Evolutionary conservation across 2,797 vertebrate species (phyloP).

Genomic region (Tauraco hartlaubi): DNA sequence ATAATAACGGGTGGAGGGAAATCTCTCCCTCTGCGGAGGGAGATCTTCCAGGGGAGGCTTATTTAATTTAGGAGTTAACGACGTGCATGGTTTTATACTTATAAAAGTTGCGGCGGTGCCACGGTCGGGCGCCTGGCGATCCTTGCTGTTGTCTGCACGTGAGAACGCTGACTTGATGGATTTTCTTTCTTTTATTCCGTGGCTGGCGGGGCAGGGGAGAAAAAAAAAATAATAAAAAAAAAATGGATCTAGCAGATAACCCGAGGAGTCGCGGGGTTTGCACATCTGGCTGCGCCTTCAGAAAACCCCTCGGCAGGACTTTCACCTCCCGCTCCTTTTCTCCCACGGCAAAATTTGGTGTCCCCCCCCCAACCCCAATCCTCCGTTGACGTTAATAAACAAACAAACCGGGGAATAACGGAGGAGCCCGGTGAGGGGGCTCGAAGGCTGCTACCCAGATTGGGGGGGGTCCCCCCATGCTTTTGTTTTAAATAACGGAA

Average conservation of each 20-base stretch:
- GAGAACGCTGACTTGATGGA: conserved; percentile 50
- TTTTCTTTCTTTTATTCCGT: conserved; percentile 51
- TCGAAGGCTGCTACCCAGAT: not conserved
- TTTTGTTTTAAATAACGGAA: conserved; percentile 60
- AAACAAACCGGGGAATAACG: conserved; percentile 24
- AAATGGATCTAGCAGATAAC: conserved; percentile 32
- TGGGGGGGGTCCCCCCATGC: not conserved
- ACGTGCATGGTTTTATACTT: conserved; percentile 40
- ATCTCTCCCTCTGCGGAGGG: not conserved
- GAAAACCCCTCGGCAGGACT: conserved; percentile 41
- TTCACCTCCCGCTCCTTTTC: conserved; percentile 26
- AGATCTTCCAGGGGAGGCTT: not conserved
- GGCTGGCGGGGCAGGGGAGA: not conserved
- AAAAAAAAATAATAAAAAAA: not conserved
- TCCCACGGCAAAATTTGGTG: conserved; percentile 1
- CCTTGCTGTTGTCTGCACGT: conserved; percentile 53
- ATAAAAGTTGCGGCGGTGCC: conserved; percentile 53
- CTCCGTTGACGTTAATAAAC: conserved; percentile 46
- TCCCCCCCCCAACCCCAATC: not conserved
- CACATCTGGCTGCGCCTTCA: conserved; percentile 46
- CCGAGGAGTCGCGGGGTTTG: not conserved
- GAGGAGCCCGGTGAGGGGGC: not conserved
- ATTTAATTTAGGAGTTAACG: conserved; percentile 3
- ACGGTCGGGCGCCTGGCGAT: conserved; percentile 17
- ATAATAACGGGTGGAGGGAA: not conserved